Evolutionary conservation across 2,888 invertebrate genomes (phyloP), one percentile per base, ranked within the genome.

Genomic region (Lasioglossum lativentre): DNA sequence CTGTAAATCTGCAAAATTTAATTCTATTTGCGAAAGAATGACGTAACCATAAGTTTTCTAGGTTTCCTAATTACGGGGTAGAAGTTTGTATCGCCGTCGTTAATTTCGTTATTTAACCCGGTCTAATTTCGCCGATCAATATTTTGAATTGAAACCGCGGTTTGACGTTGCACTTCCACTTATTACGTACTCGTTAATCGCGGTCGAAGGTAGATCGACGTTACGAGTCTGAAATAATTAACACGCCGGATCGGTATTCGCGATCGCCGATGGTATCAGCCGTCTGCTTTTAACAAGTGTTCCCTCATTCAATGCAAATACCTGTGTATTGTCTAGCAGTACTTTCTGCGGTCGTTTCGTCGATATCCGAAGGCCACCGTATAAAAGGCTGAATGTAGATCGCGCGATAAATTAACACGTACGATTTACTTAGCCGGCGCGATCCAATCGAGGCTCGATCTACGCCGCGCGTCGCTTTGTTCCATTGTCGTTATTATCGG

Each of bases 361-460:
- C 86, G 77, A 77, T 83, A 80, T 42, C 71, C 83, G 66, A 86
- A 80, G 85, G 80, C 45, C 82, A 47, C 10, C 23, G 30, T 78
- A 42, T 79, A 80, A 83, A 83, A 80, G 80, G 75, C 45, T 72
- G 82, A 68, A 85, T 79, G 82, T 82, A 86, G 83, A 86, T 86
- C 82, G 66, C 6, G 38, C 77, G 85, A 85, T 85, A 85, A 85
- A 85, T 83, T 83, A 85, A 77, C 79, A 77, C 83, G 83, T 79
- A 83, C 78, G 19, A 77, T 80, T 83, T 80, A 83, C 79, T 83
- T 79, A 83, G 75, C 77, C 68, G 77, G 70, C 73, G 68, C 75
- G 74, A 79, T 56, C 75, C 52, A 66, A 85, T 85, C 85, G 78
- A 1, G 14, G n/a, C 42, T 76, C 23, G 73, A 82, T 82, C 77